Conservation (phyloP, 2,113 vertebrate species). For the Melanostigma gelatinosum region DNA sequence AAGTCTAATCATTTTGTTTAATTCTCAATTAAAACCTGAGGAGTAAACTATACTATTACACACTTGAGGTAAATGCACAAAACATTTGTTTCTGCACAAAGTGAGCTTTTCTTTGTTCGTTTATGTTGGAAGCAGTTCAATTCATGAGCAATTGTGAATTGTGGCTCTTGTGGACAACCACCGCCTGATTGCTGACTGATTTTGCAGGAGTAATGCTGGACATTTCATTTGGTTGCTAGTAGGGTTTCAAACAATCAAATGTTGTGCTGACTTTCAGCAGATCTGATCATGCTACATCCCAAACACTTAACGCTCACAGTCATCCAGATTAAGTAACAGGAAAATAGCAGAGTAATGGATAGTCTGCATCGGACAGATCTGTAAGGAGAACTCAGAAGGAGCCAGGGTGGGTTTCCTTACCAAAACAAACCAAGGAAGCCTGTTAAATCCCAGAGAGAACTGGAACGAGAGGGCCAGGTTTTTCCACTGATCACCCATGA, state of each 20-base stretch:
- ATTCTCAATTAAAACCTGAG: background rate
- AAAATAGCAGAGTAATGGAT: conserved; percentile 10
- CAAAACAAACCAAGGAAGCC: conserved; percentile 42
- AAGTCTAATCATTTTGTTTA: background rate
- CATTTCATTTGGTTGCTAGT: background rate
- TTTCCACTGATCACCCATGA: conserved; percentile 41
- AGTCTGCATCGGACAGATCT: conserved; percentile 3
- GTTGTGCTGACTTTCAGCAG: background rate
- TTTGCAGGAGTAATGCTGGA: background rate
- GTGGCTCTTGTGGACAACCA: background rate
- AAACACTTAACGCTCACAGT: conserved; percentile 3
- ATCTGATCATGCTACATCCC: background rate
- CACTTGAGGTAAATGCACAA: background rate
- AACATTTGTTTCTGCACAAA: background rate
- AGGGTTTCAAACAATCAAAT: conserved; percentile 15
- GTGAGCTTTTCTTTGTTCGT: background rate
- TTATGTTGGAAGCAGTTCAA: background rate
- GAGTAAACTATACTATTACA: background rate
- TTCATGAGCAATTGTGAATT: conserved; percentile 1
- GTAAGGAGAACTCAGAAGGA: conserved; percentile 25
- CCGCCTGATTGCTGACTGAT: background rate
- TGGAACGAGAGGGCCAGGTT: background rate
- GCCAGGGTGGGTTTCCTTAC: conserved; percentile 44
- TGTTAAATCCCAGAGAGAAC: conserved; percentile 51
- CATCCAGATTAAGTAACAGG: conserved; percentile 12